These are phyloP conservation scores for Thymelicus acteon DNA, from an alignment of 2,888 invertebrate species.

Conservation along the genomic window DNA sequence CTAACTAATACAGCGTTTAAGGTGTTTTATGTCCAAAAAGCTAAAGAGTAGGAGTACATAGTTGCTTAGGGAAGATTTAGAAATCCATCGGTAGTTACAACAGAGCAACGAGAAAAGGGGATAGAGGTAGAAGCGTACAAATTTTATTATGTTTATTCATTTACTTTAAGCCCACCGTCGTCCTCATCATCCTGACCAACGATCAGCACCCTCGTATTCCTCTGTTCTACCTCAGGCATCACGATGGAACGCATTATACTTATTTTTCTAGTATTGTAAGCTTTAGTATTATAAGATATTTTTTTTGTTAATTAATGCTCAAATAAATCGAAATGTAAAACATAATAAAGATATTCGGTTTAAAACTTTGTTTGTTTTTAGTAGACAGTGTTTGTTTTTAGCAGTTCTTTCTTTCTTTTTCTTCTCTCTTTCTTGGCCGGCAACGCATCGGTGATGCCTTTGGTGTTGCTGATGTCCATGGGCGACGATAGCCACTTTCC, in stretches of 20 bases:
- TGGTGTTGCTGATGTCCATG: too few relatives aligned
- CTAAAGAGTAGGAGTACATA: neutral
- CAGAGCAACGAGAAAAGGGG: neutral
- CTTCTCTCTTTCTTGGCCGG: too few relatives aligned
- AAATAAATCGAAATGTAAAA: slow-evolving; percentile 14
- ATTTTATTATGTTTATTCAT: neutral
- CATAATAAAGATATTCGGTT: slow-evolving; percentile 10
- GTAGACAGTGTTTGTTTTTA: too few relatives aligned
- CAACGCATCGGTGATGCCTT: too few relatives aligned
- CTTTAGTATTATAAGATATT: neutral
- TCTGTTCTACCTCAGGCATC: slow-evolving; percentile 13
- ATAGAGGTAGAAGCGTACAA: neutral
- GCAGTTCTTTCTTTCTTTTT: too few relatives aligned
- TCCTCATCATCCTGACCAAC: slow-evolving; percentile 5
- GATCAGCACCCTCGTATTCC: slow-evolving; percentile 6
- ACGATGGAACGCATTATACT: slow-evolving; percentile 10
- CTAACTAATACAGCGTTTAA: neutral
- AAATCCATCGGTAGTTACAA: slow-evolving; percentile 4
- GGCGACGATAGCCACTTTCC: too few relatives aligned
- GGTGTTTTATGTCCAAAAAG: neutral
- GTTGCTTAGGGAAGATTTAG: neutral
- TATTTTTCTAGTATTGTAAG: slow-evolving; percentile 7
- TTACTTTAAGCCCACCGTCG: slow-evolving; percentile 1
- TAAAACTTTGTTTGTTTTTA: slow-evolving; percentile 2
- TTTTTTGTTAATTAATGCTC: slow-evolving; percentile 1